Percentiles rank a stretch among this genome's conserved stretches.
These are phyloP conservation scores for Eulemur macaco DNA, from an alignment of 2,113 vertebrate species.

Conservation along the genomic window DNA sequence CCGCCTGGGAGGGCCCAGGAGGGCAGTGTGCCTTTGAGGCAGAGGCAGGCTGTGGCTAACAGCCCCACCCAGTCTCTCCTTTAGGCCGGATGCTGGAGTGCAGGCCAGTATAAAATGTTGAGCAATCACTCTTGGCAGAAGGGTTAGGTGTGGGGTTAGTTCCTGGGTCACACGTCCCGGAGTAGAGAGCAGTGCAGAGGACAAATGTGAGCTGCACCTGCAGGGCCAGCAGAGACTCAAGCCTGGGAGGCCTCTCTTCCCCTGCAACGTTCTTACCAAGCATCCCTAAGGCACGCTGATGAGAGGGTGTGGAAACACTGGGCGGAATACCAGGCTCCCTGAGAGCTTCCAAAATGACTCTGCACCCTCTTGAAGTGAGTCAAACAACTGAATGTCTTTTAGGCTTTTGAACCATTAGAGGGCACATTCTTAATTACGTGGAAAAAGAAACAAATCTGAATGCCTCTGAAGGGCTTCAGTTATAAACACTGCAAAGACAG, in stretches of 20 bases:
- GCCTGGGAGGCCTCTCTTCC: not conserved
- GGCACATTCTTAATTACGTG: not conserved
- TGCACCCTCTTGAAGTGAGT: not conserved
- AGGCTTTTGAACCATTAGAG: not conserved
- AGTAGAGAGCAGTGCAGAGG: not conserved
- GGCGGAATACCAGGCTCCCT: not conserved
- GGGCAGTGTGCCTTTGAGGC: not conserved
- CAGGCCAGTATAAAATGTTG: not conserved
- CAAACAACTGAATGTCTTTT: not conserved
- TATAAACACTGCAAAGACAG: not conserved
- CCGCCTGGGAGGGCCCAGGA: not conserved
- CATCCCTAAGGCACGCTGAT: not conserved
- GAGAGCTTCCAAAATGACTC: not conserved
- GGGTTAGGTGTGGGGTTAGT: not conserved
- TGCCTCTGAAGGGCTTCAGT: not conserved
- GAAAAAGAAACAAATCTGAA: not conserved
- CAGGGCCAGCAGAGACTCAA: not conserved
- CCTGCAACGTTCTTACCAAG: not conserved
- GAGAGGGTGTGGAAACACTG: not conserved
- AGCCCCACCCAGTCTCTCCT: not conserved
- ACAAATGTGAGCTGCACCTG: not conserved
- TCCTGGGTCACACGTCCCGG: not conserved
- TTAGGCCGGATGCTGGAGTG: not conserved
- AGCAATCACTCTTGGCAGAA: not conserved
- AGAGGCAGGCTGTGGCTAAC: not conserved